A percentile compares a stretch with the other conserved stretches of the same genome.
These are phyloP conservation scores for Listronotus bonariensis DNA, from an alignment of 1,140 invertebrate genomes.

Conservation along the genomic window DNA sequence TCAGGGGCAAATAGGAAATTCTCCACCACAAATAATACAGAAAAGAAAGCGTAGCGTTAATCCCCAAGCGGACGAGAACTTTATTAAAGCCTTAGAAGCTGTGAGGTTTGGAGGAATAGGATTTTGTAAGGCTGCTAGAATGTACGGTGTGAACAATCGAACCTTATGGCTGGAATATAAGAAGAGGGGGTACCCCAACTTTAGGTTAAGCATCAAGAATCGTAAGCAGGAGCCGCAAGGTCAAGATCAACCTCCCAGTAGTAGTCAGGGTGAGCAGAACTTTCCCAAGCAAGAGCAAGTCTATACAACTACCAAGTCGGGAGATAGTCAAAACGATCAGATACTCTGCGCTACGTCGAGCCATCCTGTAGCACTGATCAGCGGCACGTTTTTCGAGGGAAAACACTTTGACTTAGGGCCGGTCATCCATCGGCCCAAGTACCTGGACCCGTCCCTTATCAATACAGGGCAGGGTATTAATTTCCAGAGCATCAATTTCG, in stretches of 20 bases:
- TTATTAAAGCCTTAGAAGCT: conserved; percentile 76
- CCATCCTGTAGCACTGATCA: conserved; percentile 57
- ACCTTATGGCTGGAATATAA: conserved; percentile 85
- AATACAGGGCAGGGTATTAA: conserved; percentile 65
- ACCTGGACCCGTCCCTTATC: conserved; percentile 57
- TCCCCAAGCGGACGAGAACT: conserved; percentile 78
- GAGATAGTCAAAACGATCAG: background rate
- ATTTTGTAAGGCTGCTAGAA: conserved; percentile 79
- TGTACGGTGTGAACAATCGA: conserved; percentile 82
- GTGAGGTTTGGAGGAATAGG: conserved; percentile 81
- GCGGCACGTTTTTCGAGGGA: conserved; percentile 63
- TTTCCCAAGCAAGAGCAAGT: conserved; percentile 50
- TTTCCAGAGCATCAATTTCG: conserved; percentile 73
- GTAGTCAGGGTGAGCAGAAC: conserved; percentile 49
- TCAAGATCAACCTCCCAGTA: conserved; percentile 56
- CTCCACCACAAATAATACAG: conserved; percentile 44
- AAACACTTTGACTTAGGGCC: conserved; percentile 58
- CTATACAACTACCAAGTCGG: background rate
- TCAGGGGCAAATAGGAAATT: conserved; percentile 35
- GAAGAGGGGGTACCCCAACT: conserved; percentile 78
- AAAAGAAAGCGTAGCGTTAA: conserved; percentile 69
- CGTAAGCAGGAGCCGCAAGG: conserved; percentile 62
- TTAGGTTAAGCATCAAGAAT: conserved; percentile 72
- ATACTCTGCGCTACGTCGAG: conserved; percentile 45
- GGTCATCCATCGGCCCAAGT: conserved; percentile 60